Conservation (phyloP, 2,797 vertebrate genomes). For the Argyrosomus regius region DNA sequence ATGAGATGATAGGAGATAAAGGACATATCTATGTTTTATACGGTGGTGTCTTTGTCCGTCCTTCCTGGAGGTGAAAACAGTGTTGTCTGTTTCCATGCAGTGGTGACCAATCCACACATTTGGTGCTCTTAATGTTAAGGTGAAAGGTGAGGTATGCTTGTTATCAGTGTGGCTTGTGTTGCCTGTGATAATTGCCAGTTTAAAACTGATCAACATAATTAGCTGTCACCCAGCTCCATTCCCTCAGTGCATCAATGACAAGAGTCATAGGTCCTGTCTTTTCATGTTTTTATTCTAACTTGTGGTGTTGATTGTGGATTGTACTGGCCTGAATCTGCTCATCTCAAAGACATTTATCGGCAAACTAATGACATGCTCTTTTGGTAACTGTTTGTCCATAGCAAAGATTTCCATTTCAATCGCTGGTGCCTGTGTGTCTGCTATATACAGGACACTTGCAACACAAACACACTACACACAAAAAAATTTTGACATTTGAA, state of each 20-base stretch:
- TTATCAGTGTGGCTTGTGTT: conserved; percentile 26
- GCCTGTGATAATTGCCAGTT: conserved; percentile 37
- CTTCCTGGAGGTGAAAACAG: background rate
- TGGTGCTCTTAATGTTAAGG: conserved; percentile 2
- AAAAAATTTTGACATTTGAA: conserved; percentile 61
- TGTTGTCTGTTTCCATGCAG: background rate
- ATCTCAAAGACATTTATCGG: background rate
- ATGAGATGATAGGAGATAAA: conserved; percentile 7
- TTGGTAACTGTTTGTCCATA: background rate
- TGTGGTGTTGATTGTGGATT: conserved; percentile 7
- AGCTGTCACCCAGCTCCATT: conserved; percentile 15
- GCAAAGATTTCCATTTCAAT: background rate
- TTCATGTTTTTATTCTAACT: conserved; percentile 11
- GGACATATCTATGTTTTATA: background rate
- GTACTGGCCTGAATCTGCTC: background rate
- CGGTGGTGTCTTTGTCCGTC: background rate
- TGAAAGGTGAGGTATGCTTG: conserved; percentile 29
- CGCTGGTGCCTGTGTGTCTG: background rate
- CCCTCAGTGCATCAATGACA: conserved; percentile 34
- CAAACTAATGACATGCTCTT: background rate
- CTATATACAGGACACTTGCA: background rate
- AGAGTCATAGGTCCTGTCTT: conserved; percentile 17
- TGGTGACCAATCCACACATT: background rate
- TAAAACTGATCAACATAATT: conserved; percentile 41
- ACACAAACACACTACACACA: background rate